These are phyloP conservation scores for Rafetus swinhoei DNA, from an alignment of 2,113 vertebrate genomes.

Conservation along the genomic window DNA sequence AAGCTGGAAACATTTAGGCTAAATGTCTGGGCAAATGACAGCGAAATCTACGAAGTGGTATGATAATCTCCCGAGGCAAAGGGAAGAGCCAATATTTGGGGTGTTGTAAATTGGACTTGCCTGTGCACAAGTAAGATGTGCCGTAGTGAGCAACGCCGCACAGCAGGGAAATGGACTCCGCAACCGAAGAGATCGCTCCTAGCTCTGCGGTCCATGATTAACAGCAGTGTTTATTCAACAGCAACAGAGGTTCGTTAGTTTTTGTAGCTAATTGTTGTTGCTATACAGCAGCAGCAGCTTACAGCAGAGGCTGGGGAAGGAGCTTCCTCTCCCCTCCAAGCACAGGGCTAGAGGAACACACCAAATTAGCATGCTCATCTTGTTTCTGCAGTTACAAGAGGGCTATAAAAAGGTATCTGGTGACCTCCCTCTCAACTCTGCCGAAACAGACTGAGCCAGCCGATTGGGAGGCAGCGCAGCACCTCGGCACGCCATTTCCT, in stretches of 20 bases:
- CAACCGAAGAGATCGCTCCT: conserved; percentile 5
- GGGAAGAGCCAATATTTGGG: background rate
- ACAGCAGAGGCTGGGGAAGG: conserved; percentile 63
- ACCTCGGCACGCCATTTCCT: conserved; percentile 31
- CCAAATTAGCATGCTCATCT: conserved; percentile 73
- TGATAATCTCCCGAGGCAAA: conserved; percentile 32
- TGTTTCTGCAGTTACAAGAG: conserved; percentile 60
- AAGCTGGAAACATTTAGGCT: conserved; percentile 19
- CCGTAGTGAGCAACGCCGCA: conserved; percentile 21
- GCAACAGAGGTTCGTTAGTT: conserved; percentile 47
- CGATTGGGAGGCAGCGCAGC: conserved; percentile 26
- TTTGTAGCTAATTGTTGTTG: conserved; percentile 55
- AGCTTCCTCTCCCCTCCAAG: conserved; percentile 55
- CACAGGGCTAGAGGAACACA: conserved; percentile 61
- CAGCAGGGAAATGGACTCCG: background rate
- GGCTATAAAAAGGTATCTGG: conserved; percentile 78
- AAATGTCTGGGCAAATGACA: conserved; percentile 26
- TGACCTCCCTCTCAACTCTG: conserved; percentile 75
- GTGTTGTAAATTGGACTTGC: conserved; percentile 33
- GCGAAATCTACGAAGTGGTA: conserved; percentile 48
- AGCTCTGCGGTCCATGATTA: conserved; percentile 42
- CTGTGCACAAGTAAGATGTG: background rate
- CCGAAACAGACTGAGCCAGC: conserved; percentile 55
- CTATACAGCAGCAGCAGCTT: conserved; percentile 53
- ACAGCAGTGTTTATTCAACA: conserved; percentile 22